Evolutionary conservation across 1,140 invertebrate species (phyloP).

Genomic region (Andrena cerasifolii): DNA sequence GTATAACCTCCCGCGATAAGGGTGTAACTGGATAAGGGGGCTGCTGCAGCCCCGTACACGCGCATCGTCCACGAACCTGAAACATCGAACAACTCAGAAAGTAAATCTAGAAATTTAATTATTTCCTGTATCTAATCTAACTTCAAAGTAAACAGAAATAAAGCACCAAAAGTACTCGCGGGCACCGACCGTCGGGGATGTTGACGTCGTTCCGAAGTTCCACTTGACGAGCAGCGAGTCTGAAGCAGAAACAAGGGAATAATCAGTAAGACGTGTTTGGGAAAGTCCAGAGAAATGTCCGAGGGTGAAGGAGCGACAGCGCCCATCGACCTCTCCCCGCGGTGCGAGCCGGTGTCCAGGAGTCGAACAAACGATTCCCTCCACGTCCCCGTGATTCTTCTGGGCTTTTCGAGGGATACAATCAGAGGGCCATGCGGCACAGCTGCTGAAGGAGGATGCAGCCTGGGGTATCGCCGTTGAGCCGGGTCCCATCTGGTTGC

Average conservation of each 20-base stretch:
- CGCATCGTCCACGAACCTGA: background rate
- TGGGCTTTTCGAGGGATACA: background rate
- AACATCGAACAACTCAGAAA: constrained; percentile 2
- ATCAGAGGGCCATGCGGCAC: background rate
- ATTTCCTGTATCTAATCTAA: background rate
- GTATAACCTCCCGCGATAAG: background rate
- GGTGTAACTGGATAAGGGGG: too few species aligned
- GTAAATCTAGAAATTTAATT: background rate
- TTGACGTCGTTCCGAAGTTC: background rate
- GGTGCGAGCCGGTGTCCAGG: background rate
- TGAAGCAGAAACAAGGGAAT: background rate
- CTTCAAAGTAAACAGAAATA: background rate
- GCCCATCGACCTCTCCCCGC: background rate
- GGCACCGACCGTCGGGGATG: background rate
- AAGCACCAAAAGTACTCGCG: background rate
- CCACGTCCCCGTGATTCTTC: background rate
- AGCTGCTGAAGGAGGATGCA: constrained; percentile 28
- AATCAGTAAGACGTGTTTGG: background rate
- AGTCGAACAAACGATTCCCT: background rate
- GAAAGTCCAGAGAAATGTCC: constrained; percentile 19
- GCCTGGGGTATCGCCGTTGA: constrained; percentile 31
- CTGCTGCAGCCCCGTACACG: background rate
- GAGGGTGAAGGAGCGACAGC: background rate
- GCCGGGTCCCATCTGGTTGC: constrained; percentile 25
- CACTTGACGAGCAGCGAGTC: too few species aligned